Evolutionary conservation across 1,140 invertebrate species (phyloP).

Genomic region (Polyergus mexicanus): DNA sequence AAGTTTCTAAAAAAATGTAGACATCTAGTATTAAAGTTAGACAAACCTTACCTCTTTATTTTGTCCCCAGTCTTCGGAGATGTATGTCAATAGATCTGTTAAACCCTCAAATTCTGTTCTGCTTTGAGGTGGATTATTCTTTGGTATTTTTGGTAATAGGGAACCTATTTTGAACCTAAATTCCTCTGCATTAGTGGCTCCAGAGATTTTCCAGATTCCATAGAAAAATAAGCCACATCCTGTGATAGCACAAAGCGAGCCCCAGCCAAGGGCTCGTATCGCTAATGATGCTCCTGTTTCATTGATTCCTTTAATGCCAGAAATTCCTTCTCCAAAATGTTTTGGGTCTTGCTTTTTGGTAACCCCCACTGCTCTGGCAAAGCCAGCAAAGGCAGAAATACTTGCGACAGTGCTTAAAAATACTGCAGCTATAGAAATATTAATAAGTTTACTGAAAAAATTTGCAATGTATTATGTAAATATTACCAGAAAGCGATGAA

Average conservation of each 20-base stretch:
- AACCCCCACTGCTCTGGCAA: constrained; percentile 91
- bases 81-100: constrained; percentile 93
- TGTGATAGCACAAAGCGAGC: constrained; percentile 93
- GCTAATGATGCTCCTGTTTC: constrained; percentile 94
- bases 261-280: constrained; percentile 94
- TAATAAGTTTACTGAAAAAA: background rate
- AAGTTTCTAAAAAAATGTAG: background rate
- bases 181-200: constrained; percentile 92
- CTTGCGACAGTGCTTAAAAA: constrained; percentile 93
- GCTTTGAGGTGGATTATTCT: constrained; percentile 93
- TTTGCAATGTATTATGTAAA: constrained; percentile 1
- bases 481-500: background rate
- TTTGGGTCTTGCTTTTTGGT: constrained; percentile 93
- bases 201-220: constrained; percentile 95
- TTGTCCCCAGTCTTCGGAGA: constrained; percentile 88
- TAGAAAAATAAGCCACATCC: constrained; percentile 94
- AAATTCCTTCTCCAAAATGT: constrained; percentile 92
- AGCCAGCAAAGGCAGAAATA: constrained; percentile 93
- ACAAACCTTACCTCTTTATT: constrained; percentile 66
- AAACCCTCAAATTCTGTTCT: constrained; percentile 95
- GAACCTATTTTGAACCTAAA: constrained; percentile 91
- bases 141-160: constrained; percentile 91
- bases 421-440: constrained; percentile 83
- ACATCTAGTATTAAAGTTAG: background rate
- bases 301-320: constrained; percentile 88